Percentiles rank a stretch among this genome's conserved stretches.
These are phyloP conservation scores for Agapetus fuscipes DNA, from an alignment of 2,888 invertebrate species.

Conservation along the genomic window DNA sequence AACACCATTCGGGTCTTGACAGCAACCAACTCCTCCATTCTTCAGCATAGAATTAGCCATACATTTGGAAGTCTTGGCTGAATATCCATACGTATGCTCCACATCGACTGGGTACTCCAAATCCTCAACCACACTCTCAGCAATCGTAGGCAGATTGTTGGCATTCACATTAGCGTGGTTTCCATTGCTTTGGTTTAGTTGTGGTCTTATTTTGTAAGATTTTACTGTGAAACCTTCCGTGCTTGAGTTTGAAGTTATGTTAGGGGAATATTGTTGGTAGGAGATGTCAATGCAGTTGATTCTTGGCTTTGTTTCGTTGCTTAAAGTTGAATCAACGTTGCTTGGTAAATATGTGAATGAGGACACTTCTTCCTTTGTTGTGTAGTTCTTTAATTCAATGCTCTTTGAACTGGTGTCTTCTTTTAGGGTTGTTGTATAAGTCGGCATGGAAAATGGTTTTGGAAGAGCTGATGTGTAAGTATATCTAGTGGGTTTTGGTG, in stretches of 20 bases:
- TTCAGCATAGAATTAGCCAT: slow-evolving; percentile 8
- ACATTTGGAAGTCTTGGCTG: slow-evolving; percentile 9
- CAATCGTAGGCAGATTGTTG: slow-evolving; percentile 18
- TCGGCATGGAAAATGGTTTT: slow-evolving; percentile 9
- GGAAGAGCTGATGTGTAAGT: slow-evolving; percentile 12
- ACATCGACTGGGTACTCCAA: slow-evolving; percentile 19
- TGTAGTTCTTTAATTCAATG: slow-evolving; percentile 14
- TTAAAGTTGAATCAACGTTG: slow-evolving; percentile 4
- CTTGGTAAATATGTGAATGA: slow-evolving; percentile 2
- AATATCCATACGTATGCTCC: slow-evolving; percentile 6
- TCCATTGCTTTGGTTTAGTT: neutral
- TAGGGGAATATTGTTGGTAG: slow-evolving; percentile 10
- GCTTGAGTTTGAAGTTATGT: slow-evolving; percentile 6
- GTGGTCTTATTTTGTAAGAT: slow-evolving; percentile 12
- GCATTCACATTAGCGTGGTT: neutral
- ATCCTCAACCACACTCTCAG: slow-evolving; percentile 18
- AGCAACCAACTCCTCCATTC: neutral
- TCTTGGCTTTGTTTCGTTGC: slow-evolving; percentile 1
- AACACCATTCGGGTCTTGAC: slow-evolving; percentile 4
- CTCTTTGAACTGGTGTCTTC: slow-evolving; percentile 11
- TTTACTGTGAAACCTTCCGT: slow-evolving; percentile 13
- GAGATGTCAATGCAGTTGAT: slow-evolving; percentile 10
- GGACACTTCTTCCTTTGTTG: slow-evolving; percentile 2
- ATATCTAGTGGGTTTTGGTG: slow-evolving; percentile 10
- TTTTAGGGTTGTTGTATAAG: slow-evolving; percentile 15